Conservation (phyloP, 64 coral and sea anemone species). For the Stichodactyla mertensii region DNA sequence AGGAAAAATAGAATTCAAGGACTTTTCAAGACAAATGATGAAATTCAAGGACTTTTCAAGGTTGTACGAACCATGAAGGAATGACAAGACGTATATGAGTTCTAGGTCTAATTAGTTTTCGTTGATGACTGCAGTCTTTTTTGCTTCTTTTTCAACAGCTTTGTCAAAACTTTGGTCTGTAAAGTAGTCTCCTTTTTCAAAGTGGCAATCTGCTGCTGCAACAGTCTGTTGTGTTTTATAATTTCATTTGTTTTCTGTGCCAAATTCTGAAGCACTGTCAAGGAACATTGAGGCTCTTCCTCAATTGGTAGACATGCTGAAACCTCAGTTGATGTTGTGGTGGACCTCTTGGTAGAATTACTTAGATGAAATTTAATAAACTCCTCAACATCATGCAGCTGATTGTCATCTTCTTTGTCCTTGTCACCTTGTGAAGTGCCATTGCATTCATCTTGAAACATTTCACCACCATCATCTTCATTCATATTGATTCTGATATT, state of each 20-base stretch:
- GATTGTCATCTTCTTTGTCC: background rate
- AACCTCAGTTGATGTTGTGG: background rate
- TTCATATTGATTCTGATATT: background rate
- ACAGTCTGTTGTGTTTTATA: background rate
- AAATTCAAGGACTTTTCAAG: too few species aligned
- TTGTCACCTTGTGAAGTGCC: background rate
- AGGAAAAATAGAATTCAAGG: too few species aligned
- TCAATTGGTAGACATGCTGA: background rate
- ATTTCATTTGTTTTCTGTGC: conserved; percentile 2
- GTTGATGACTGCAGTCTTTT: background rate
- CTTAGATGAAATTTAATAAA: background rate
- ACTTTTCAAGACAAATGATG: too few species aligned
- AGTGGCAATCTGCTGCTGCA: background rate
- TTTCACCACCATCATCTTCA: background rate
- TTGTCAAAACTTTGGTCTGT: conserved; percentile 11
- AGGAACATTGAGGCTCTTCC: background rate
- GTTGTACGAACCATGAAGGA: too few species aligned
- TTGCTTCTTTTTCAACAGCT: background rate
- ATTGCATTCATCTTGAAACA: background rate
- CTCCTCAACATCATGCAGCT: background rate
- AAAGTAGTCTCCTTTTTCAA: background rate
- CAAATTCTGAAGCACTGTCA: background rate
- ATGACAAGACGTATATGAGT: background rate
- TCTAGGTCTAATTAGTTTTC: background rate
- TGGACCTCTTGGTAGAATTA: background rate